A percentile compares a stretch with the other conserved stretches of the same genome.
Evolutionary conservation across 2,888 invertebrate species (phyloP).

Genomic region (Incurvaria masculella): DNA sequence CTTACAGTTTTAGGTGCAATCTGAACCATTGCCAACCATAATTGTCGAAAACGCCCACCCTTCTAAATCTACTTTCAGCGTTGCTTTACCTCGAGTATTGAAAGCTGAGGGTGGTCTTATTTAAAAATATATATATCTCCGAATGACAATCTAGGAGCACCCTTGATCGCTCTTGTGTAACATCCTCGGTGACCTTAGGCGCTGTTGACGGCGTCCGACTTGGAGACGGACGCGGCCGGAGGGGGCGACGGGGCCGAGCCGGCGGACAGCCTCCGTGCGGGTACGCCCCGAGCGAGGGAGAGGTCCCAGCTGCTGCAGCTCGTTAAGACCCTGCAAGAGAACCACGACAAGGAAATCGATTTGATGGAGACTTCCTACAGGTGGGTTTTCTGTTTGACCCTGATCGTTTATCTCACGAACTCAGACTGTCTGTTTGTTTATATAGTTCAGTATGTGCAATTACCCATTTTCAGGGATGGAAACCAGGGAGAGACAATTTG

Average conservation of each 20-base stretch:
- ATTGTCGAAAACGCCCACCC: too few relatives aligned
- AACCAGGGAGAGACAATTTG: too few relatives aligned
- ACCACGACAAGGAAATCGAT: slow-evolving; percentile 60
- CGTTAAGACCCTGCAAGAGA: slow-evolving; percentile 51
- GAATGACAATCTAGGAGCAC: neutral
- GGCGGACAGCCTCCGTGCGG: slow-evolving; percentile 21
- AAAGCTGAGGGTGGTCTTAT: too few relatives aligned
- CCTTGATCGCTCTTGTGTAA: neutral
- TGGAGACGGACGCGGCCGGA: slow-evolving; percentile 18
- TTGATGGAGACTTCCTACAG: slow-evolving; percentile 62
- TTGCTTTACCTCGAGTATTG: too few relatives aligned
- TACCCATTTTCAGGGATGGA: too few relatives aligned
- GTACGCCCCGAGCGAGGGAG: slow-evolving; percentile 32
- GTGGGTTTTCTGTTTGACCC: too few relatives aligned
- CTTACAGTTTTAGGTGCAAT: too few relatives aligned
- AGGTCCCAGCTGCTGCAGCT: slow-evolving; percentile 45
- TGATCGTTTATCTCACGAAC: too few relatives aligned
- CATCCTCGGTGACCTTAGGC: slow-evolving; percentile 27
- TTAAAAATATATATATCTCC: neutral
- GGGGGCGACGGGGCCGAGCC: slow-evolving; percentile 20
- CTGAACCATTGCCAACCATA: too few relatives aligned
- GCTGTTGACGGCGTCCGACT: slow-evolving; percentile 27
- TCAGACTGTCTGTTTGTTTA: too few relatives aligned
- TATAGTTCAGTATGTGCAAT: too few relatives aligned
- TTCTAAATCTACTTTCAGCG: too few relatives aligned